phyloP scores from a whole-genome alignment of 2,888 invertebrate species.

The Candidula unifasciata region DNA sequence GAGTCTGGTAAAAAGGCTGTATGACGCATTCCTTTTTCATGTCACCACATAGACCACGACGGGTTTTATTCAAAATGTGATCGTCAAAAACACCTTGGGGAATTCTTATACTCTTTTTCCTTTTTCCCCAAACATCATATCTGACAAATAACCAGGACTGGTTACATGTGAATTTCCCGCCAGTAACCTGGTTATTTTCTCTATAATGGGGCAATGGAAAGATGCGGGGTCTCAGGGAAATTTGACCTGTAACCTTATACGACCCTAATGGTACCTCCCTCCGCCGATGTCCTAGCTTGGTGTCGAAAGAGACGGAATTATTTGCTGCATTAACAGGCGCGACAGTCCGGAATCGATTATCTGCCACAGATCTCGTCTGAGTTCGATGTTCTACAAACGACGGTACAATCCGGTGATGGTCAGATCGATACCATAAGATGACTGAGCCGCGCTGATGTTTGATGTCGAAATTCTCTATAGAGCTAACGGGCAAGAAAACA shows the following conservation, averaged over 20 bases:
- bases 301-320: neutral
- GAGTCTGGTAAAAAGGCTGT: too few species aligned
- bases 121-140: neutral
- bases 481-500: conserved; percentile 3
- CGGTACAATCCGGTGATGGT: neutral
- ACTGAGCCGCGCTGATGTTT: neutral
- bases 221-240: neutral
- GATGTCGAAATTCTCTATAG: neutral
- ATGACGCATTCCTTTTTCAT: too few species aligned
- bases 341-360: neutral
- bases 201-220: neutral
- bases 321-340: neutral
- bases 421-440: neutral
- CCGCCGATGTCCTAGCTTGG: neutral
- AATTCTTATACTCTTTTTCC: neutral
- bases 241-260: neutral
- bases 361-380: neutral
- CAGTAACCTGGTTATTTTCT: neutral
- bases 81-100: neutral
- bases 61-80: too few species aligned
- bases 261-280: neutral
- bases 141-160: neutral
- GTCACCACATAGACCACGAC: too few species aligned
- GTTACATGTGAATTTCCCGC: neutral
- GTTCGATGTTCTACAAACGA: neutral